Evolutionary conservation across 2,113 vertebrate genomes (phyloP).

Genomic region (Trachemys scripta): DNA sequence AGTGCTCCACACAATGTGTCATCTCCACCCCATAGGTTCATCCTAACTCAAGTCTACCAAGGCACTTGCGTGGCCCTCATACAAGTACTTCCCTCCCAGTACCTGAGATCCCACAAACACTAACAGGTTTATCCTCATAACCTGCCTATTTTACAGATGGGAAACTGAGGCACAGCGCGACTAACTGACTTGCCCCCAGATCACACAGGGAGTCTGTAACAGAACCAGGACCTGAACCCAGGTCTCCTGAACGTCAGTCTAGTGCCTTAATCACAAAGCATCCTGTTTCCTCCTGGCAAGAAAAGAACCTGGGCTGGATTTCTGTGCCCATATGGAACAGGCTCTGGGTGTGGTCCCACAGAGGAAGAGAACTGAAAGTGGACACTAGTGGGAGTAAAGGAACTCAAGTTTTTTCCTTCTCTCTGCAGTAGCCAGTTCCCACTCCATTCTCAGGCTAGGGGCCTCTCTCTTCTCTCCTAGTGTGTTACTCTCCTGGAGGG

Average conservation of each 20-base stretch:
- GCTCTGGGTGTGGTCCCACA: neutral
- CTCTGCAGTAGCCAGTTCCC: neutral
- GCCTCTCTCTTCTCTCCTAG: neutral
- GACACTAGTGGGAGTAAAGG: neutral
- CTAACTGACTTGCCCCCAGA: neutral
- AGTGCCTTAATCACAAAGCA: neutral
- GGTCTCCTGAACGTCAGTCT: neutral
- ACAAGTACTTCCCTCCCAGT: too few relatives aligned
- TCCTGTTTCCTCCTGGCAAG: neutral
- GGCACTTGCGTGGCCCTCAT: neutral
- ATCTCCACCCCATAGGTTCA: neutral
- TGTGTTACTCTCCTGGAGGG: neutral
- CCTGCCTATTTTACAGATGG: neutral
- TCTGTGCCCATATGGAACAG: neutral
- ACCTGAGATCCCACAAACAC: neutral
- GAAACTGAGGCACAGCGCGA: neutral
- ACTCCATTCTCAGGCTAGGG: neutral
- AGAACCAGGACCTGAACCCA: neutral
- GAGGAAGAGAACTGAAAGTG: neutral
- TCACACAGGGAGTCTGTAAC: neutral
- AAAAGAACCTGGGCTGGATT: neutral
- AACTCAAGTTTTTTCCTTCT: neutral
- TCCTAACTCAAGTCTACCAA: neutral
- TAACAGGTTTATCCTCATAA: neutral
- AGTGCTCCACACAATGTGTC: neutral